Evolutionary conservation across 2,797 vertebrate genomes (phyloP), one percentile per base, ranked within the genome.

Genomic region (Novumbra hubbsi): DNA sequence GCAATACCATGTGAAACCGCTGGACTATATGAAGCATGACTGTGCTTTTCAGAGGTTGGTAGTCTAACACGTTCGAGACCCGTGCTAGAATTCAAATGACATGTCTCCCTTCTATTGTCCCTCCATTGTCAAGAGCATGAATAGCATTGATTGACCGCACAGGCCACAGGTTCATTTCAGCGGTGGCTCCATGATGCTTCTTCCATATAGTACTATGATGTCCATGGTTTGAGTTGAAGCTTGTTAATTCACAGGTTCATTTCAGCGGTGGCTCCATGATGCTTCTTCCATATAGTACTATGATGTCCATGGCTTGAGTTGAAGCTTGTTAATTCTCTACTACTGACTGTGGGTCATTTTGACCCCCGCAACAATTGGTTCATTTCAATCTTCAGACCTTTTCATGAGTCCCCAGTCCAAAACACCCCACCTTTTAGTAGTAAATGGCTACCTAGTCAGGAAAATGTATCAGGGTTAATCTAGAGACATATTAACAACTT

Each of bases 351-450:
- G 41, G 11, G 41, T 45, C 41, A 45, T 45, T 14, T 45, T 12
- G 41, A 14, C 6, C 41, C 41, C 41, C 3, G 41, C 41, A 45
- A 14, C 5, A 38, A 0, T 5, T 38, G 34, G 2, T 38, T 38
- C 8, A 0, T 38, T 38, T 7, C 5, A 38, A 38, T 38, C 34
- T 38, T 38, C 34, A 3, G 1, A 38, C 8, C 8, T 2, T 38
- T 38, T 38, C 34, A 38, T 2, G 34, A 38, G 34, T 38, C 34
- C 34, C 34, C 34, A 38, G 34, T 38, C 34, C 34, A 90, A 86
- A 88, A 89, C 82, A 79, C 80, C 85, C 83, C 86, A 91, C 89
- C 89, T 38, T 38, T 38, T 38, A 38, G 34, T 38, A 38, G 34
- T 7, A 38, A 38, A 38, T 38, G 1, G 34, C 5, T 38, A 5